A percentile compares a stretch with the other conserved stretches of the same genome.
Evolutionary conservation across 2,113 vertebrate species (phyloP).

Genomic region (Phyllostomus hastatus): DNA sequence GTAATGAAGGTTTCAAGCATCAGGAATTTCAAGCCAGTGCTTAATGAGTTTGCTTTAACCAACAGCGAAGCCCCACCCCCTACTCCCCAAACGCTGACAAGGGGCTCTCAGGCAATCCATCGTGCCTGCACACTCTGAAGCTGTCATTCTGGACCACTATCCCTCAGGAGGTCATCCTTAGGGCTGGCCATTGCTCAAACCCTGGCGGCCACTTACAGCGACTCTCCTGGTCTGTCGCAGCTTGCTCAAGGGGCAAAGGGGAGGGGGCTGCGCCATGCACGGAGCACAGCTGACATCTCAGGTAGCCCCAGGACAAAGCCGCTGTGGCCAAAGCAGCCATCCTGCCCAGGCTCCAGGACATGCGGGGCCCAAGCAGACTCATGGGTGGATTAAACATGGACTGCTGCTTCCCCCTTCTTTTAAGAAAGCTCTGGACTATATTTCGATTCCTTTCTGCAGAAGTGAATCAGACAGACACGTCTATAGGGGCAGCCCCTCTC

Average conservation of each 20-base stretch:
- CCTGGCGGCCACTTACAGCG: background rate
- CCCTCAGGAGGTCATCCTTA: background rate
- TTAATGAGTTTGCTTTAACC: background rate
- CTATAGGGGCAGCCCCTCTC: background rate
- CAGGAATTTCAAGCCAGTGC: background rate
- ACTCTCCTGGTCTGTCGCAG: background rate
- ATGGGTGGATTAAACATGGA: background rate
- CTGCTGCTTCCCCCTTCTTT: accelerated
- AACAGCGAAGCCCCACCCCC: background rate
- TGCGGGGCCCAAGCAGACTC: background rate
- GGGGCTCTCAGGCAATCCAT: background rate
- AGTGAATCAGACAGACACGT: background rate
- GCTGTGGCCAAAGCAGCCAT: background rate
- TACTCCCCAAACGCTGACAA: background rate
- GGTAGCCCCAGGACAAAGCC: background rate
- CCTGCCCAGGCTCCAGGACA: background rate
- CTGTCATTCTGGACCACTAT: background rate
- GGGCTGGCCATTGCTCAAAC: background rate
- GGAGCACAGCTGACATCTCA: background rate
- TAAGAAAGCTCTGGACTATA: background rate
- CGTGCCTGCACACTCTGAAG: background rate
- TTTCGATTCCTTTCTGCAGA: background rate
- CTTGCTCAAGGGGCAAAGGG: background rate
- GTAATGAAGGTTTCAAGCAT: background rate
- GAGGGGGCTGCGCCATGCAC: background rate